Percentiles rank a stretch among this genome's conserved stretches.
These are phyloP conservation scores for Salvator merianae DNA, from an alignment of 2,113 vertebrate genomes.

Conservation along the genomic window DNA sequence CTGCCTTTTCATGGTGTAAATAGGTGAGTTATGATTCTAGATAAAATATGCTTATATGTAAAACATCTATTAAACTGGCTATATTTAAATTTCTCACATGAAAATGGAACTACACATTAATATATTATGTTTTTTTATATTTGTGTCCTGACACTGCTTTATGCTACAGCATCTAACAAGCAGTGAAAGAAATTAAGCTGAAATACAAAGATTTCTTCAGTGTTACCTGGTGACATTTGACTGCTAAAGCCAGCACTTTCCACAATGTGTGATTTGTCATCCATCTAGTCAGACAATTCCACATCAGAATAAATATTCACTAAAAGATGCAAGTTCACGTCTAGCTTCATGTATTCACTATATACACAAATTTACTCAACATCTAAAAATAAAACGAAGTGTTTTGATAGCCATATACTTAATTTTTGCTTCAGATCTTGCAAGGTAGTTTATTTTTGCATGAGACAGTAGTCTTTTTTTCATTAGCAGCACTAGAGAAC, in stretches of 20 bases:
- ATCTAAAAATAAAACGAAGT: slow-evolving; percentile 37
- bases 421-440: slow-evolving; percentile 24
- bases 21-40: neutral
- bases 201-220: neutral
- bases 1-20: neutral
- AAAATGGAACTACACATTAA: neutral
- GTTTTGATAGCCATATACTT: slow-evolving; percentile 15
- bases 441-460: slow-evolving; percentile 37
- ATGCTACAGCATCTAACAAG: neutral
- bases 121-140: neutral
- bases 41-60: neutral
- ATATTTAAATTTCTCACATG: neutral
- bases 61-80: neutral
- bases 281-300: neutral
- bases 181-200: neutral
- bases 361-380: slow-evolving; percentile 10
- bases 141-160: neutral
- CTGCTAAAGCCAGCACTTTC: neutral
- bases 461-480: slow-evolving; percentile 54
- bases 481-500: slow-evolving; percentile 35
- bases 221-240: neutral
- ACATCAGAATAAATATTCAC: neutral
- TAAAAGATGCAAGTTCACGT: neutral
- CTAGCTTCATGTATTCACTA: neutral
- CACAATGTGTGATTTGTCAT: neutral